These are phyloP conservation scores for Echiichthys vipera DNA, from an alignment of 2,797 vertebrate species.

Conservation along the genomic window DNA sequence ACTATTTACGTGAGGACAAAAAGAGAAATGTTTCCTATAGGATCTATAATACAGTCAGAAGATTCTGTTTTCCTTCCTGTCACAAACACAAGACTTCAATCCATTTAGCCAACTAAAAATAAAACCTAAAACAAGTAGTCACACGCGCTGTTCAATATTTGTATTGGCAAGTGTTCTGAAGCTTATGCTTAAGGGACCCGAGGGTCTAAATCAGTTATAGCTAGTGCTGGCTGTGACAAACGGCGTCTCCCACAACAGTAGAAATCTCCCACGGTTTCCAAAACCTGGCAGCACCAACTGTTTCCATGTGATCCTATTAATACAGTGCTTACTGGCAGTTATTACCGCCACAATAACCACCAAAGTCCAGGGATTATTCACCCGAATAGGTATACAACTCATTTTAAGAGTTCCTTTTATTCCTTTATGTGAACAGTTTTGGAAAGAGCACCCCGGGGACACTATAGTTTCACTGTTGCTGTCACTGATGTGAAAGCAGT, in stretches of 20 bases:
- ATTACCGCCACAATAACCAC: conserved; percentile 27
- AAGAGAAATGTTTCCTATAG: background rate
- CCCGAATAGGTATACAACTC: conserved; percentile 17
- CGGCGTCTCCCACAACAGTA: conserved; percentile 60
- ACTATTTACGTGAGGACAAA: background rate
- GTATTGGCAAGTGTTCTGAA: conserved; percentile 64
- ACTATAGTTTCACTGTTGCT: conserved; percentile 12
- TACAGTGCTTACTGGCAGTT: conserved; percentile 33
- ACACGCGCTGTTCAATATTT: conserved; percentile 62
- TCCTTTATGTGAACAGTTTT: background rate
- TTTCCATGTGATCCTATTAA: conserved; percentile 62
- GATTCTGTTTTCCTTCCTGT: conserved; percentile 16
- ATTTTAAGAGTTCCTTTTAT: conserved; percentile 15
- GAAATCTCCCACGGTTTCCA: conserved; percentile 69
- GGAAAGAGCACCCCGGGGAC: background rate
- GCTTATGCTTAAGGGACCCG: conserved; percentile 65
- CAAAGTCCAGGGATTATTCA: conserved; percentile 18
- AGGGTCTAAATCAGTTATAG: conserved; percentile 70
- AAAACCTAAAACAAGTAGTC: conserved; percentile 56
- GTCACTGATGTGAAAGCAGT: conserved; percentile 15
- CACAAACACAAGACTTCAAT: conserved; percentile 20
- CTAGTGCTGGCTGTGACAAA: conserved; percentile 66
- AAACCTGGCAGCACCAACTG: conserved; percentile 68
- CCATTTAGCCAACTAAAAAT: conserved; percentile 52
- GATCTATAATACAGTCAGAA: background rate